Evolutionary conservation across 2,113 vertebrate species (phyloP).

Genomic region (Proterorhinus semilunaris): DNA sequence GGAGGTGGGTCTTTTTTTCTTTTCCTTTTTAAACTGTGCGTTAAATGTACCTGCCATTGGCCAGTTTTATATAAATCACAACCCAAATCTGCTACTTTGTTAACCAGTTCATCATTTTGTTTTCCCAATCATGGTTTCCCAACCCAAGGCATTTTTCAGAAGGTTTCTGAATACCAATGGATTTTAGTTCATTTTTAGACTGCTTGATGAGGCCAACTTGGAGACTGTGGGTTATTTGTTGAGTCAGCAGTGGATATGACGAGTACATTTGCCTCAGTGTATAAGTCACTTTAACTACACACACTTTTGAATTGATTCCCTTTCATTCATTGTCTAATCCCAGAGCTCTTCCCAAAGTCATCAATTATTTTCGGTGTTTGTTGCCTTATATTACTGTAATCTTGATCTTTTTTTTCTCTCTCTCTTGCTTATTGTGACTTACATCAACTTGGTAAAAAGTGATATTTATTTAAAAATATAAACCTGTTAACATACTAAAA

Average conservation of each 20-base stretch:
- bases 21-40: slow-evolving; percentile 57
- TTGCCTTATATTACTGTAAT: slow-evolving; percentile 72
- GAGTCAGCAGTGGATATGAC: background rate
- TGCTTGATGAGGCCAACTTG: slow-evolving; percentile 17
- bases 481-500: slow-evolving; percentile 23
- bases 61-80: slow-evolving; percentile 30
- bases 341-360: slow-evolving; percentile 20
- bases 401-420: slow-evolving; percentile 46
- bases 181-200: slow-evolving; percentile 34
- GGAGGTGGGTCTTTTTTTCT: background rate
- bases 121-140: background rate
- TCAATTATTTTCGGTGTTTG: slow-evolving; percentile 68
- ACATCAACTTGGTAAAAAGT: slow-evolving; percentile 41
- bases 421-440: slow-evolving; percentile 54
- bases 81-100: slow-evolving; percentile 43
- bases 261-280: background rate
- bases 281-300: background rate
- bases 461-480: slow-evolving; percentile 45
- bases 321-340: background rate
- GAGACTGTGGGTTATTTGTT: background rate
- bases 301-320: background rate
- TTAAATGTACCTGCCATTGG: slow-evolving; percentile 33
- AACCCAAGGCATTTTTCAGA: background rate
- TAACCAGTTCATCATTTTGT: slow-evolving; percentile 39
- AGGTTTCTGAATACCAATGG: slow-evolving; percentile 21